Base-by-base conservation (phyloP, 2,797 vertebrate species). In the Cetoscarus ocellatus region DNA sequence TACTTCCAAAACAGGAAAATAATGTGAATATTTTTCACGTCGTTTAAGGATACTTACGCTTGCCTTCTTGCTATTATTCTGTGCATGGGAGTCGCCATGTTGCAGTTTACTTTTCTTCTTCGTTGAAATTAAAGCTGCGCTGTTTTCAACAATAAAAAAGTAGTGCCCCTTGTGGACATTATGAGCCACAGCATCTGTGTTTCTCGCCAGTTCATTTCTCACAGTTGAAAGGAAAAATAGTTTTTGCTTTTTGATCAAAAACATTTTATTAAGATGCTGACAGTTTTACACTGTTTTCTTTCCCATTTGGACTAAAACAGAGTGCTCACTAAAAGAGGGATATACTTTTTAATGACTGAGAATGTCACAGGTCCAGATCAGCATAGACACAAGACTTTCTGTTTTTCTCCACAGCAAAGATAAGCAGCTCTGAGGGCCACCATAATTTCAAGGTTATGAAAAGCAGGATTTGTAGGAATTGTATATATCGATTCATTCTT, bases 31-130 rank as follows among this genome's bases (percentile, higher is more conserved):
- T 42, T 11, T 3, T 10, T 9, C 1, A 0, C 36, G 3, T 56
- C 27, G 66, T 61, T 0, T 17, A 1, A 36, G 34, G 27, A 61
- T 88, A 95, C 97, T 96, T 91, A 99, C 97, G 97, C 97, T 87
- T 96, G 96, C 72, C 97, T 92, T 71, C 97, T 95, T 47, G 97
- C 97, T 87, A 99, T 98, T 58, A 99, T 93, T 77, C 97, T 95
- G 63, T 99, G 97, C 97, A 98, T 99, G 95, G 97, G 97, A 88
- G 97, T 99, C 96, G 97, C 97, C 97, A 99, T 99, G 86, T 96
- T 97, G 88, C 67, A 48, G 8, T 61, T 77, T 75, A 84, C 79
- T 77, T 86, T 76, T 84, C 82, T 92, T 82, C 83, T 79, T 86
- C 78, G 8, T 49, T 57, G 7, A 1, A 35, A 4, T 48, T 4